These are phyloP conservation scores for Limnephilus auricula DNA, from an alignment of 2,888 invertebrate genomes.

Conservation along the genomic window DNA sequence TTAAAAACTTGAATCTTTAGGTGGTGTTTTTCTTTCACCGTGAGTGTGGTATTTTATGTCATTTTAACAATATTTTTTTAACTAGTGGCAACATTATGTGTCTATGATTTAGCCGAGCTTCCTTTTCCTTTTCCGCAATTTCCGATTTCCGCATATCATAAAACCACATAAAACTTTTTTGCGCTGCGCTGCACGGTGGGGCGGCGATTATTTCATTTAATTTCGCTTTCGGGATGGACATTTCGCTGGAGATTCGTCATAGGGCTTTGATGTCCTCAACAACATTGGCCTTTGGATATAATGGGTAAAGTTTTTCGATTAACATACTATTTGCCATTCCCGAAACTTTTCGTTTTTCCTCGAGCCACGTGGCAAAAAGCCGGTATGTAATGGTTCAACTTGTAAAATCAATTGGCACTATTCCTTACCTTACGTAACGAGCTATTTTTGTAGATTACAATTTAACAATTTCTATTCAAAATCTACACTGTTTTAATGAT, in stretches of 20 bases:
- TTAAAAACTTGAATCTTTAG: no score
- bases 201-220: not conserved
- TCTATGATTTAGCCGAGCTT: not conserved
- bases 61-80: not conserved
- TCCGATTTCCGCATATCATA: no score
- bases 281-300: not conserved
- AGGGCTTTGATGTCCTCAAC: not conserved
- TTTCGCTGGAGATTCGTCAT: not conserved
- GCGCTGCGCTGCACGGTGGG: no score
- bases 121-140: not conserved
- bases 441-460: not conserved
- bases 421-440: no score
- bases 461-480: not conserved
- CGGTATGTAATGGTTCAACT: not conserved
- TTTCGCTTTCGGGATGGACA: not conserved
- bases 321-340: not conserved
- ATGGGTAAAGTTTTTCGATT: not conserved
- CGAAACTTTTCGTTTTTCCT: not conserved
- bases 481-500: slow-evolving; percentile 53
- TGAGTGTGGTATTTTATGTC: not conserved
- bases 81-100: not conserved
- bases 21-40: not conserved
- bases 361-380: not conserved
- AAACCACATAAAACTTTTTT: no score
- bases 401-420: no score